Evolutionary conservation across 2,797 vertebrate species (phyloP), one percentile per base, ranked within the genome.

Genomic region (Garrulus glandarius): DNA sequence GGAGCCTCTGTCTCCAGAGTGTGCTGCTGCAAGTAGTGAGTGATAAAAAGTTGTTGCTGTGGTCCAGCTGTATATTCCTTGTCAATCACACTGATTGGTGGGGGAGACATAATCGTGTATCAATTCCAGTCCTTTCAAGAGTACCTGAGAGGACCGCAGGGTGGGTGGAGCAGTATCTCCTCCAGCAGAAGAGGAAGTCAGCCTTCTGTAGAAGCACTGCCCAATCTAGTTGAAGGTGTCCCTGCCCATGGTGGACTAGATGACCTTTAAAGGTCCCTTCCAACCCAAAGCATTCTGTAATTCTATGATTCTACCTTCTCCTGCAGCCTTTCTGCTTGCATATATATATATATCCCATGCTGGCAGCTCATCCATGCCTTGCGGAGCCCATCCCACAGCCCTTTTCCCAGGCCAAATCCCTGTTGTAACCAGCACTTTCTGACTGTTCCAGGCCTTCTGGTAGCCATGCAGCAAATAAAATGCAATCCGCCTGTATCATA

Each of bases 401-500:
- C 30, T 29, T 81, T 39, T 43, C 89, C 77, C 23, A n/a, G 67
- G 72, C 59, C 70, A 47, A 89, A 64, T 43, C 75, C 82, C 59
- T 16, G 5, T 9, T 60, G 78, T 53, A 93, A 50, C 37, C 71
- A 67, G 87, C 67, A 21, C 77, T 94, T 87, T 39, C 89, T 46
- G 5, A 29, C 1, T 1, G 29, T 87, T 86, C 83, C 72, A 75
- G 86, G 87, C 93, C 91, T 94, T 84, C 92, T 94, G 71, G 88
- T 93, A 93, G 96, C 26, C 3, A 87, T 76, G 74, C 86, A 89
- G 96, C 96, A 97, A 96, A 97, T 97, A 96, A 97, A 97, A 90
- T 91, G 92, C 96, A 96, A 95, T 97, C 94, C 93, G 72, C 93
- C 91, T 32, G 95, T 94, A 96, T 96, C 97, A 95, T 97, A 97